phyloP scores from a whole-genome alignment of 2,797 vertebrate species.

The Petrocephalus schoutedeni region DNA sequence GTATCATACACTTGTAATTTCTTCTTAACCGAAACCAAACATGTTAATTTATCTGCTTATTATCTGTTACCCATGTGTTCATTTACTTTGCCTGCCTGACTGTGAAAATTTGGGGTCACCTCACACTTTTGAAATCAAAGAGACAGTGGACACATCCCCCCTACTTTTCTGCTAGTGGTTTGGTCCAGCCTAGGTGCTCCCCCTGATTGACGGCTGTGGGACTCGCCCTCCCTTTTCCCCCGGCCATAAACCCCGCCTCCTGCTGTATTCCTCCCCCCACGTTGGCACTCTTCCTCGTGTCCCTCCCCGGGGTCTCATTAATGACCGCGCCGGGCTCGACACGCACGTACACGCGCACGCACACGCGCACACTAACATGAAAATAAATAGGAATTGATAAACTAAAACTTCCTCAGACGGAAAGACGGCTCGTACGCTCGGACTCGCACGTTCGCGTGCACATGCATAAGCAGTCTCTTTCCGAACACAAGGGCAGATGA shows the following conservation, averaged over 20 bases:
- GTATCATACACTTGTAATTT: background rate
- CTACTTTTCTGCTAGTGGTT: background rate
- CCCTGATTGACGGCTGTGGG: slow-evolving; percentile 58
- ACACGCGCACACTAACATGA: slow-evolving; percentile 25
- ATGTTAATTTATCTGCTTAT: background rate
- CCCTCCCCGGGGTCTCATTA: slow-evolving; percentile 59
- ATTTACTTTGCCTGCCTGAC: background rate
- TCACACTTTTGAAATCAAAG: background rate
- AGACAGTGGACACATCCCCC: background rate
- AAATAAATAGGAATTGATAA: background rate
- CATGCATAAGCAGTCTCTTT: slow-evolving; percentile 42
- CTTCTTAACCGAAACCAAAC: background rate
- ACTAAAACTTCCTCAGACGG: background rate
- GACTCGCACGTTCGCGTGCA: background rate
- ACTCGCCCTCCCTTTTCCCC: slow-evolving; percentile 27
- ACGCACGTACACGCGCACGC: background rate
- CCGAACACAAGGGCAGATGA: slow-evolving; percentile 56
- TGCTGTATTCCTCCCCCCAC: slow-evolving; percentile 59
- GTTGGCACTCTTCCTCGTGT: slow-evolving; percentile 61
- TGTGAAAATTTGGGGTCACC: background rate
- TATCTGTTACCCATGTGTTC: background rate
- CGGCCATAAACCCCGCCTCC: slow-evolving; percentile 32
- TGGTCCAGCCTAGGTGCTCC: slow-evolving; percentile 33
- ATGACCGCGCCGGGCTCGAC: slow-evolving; percentile 47
- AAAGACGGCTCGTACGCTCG: background rate